Percentiles rank a stretch among this genome's conserved stretches.
Evolutionary conservation across 2,888 invertebrate genomes (phyloP).

Genomic region (Parelbella ahira): DNA sequence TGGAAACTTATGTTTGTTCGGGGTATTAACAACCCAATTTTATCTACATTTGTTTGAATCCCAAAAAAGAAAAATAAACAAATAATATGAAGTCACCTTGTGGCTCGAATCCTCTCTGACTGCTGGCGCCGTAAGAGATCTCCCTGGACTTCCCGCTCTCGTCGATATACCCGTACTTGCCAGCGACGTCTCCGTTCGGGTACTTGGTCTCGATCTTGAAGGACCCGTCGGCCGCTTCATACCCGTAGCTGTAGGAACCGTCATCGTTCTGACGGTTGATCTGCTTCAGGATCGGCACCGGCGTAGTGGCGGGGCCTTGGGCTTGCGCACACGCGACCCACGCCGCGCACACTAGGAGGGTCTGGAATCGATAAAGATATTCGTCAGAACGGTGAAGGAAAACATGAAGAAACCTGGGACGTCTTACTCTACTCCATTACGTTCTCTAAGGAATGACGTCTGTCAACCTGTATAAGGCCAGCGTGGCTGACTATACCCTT

Average conservation of each 20-base stretch:
- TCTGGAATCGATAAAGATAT: constrained; percentile 31
- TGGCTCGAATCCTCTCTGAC: constrained; percentile 90
- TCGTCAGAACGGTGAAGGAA: no score
- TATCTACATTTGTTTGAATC: no score
- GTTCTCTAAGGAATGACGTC: no score
- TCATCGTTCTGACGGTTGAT: constrained; percentile 93
- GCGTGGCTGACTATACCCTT: no score
- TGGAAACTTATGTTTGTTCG: no score
- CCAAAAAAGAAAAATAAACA: no score
- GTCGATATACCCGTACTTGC: constrained; percentile 94
- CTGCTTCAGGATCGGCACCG: constrained; percentile 90
- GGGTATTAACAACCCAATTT: no score
- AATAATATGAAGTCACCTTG: constrained; percentile 83
- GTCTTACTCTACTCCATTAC: no score
- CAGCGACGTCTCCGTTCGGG: constrained; percentile 90
- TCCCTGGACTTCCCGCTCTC: constrained; percentile 88
- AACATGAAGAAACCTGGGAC: no score
- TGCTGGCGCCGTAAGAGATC: constrained; percentile 92
- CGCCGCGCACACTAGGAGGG: constrained; percentile 32
- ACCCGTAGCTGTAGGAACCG: constrained; percentile 94
- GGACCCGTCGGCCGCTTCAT: constrained; percentile 92
- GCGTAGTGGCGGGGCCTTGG: constrained; percentile 83
- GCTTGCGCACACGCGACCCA: constrained; percentile 51
- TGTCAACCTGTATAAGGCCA: no score
- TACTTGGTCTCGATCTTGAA: constrained; percentile 95